Conservation (phyloP, 2,113 vertebrate genomes). For the Narcine bancroftii region DNA sequence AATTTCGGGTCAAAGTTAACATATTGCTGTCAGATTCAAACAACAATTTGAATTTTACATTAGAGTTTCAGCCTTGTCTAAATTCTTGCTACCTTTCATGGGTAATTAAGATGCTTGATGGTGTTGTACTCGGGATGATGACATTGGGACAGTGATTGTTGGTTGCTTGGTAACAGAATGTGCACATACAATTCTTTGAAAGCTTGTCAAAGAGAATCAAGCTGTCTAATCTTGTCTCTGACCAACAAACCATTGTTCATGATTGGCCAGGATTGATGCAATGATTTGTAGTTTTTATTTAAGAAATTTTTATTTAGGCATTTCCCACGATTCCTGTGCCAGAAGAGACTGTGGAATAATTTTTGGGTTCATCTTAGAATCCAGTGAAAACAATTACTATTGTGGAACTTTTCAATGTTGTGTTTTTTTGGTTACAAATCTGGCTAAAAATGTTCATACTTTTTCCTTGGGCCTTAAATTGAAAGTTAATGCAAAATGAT, state of each 20-base stretch:
- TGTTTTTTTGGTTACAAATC: background rate
- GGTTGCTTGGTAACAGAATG: constrained; percentile 6
- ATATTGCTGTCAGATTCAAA: no score
- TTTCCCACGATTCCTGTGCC: background rate
- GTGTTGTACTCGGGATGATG: background rate
- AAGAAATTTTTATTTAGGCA: background rate
- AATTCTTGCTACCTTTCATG: no score
- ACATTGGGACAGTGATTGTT: background rate
- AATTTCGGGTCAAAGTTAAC: no score
- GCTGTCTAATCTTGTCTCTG: background rate
- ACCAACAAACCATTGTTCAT: background rate
- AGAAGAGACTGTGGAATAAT: background rate
- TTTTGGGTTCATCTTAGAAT: background rate
- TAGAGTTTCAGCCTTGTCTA: no score
- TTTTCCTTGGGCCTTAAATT: background rate
- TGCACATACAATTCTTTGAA: constrained; percentile 2
- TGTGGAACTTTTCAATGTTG: background rate
- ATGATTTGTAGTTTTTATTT: background rate
- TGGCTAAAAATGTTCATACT: background rate
- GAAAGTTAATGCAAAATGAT: background rate
- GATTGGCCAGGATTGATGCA: background rate
- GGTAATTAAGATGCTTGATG: no score
- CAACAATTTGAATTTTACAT: no score
- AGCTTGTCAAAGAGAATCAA: background rate
- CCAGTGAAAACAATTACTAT: background rate